These are phyloP conservation scores for Apteryx owenii DNA, from an alignment of 2,113 vertebrate genomes.

Conservation along the genomic window DNA sequence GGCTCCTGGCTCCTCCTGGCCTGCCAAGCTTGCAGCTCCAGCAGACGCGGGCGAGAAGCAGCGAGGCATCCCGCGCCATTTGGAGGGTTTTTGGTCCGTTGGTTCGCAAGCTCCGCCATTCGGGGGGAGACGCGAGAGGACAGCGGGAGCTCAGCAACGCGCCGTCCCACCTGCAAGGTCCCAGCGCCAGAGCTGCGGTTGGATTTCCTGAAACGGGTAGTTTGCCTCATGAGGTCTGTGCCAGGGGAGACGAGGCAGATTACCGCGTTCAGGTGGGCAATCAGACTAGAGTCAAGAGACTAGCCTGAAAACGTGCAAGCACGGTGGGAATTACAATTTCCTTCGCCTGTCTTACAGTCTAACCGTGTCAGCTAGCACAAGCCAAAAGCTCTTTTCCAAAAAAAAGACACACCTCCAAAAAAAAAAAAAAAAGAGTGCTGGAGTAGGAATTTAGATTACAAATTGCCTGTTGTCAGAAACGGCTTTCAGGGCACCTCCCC, in stretches of 20 bases:
- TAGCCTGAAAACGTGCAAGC: background rate
- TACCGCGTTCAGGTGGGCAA: accelerated
- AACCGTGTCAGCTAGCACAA: background rate
- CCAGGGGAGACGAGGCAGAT: background rate
- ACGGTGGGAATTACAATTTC: background rate
- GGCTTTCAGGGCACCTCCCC: background rate
- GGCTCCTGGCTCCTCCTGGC: background rate
- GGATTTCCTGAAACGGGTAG: background rate
- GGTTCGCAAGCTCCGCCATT: background rate
- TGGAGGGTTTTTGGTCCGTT: background rate
- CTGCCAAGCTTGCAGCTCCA: background rate
- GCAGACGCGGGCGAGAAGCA: background rate
- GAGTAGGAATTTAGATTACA: background rate
- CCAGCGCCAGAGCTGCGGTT: background rate
- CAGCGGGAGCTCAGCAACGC: background rate
- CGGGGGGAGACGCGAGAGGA: accelerated
- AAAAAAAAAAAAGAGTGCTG: background rate
- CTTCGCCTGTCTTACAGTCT: background rate
- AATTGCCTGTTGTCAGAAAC: background rate
- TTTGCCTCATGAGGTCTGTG: background rate
- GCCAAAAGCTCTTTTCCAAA: background rate
- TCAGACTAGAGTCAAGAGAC: background rate
- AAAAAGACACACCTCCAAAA: background rate
- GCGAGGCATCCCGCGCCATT: background rate
- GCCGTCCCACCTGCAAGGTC: background rate